Conservation (phyloP, 2,888 invertebrate species). For the Bursaphelenchus okinawaensis region DNA sequence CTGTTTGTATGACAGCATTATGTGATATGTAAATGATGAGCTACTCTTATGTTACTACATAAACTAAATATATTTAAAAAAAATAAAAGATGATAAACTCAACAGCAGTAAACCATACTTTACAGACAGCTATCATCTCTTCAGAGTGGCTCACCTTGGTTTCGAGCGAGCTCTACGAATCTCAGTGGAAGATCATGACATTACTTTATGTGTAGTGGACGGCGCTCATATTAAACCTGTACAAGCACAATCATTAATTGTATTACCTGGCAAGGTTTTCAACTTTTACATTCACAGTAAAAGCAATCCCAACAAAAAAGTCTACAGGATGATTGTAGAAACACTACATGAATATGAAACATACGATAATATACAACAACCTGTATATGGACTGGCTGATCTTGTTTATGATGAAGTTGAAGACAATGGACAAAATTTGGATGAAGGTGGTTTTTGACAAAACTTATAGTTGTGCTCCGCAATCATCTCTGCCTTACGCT, state of each 20-base stretch:
- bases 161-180: conserved; percentile 38
- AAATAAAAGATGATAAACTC: too few species aligned
- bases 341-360: conserved; percentile 4
- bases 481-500: too few species aligned
- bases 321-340: conserved; percentile 23
- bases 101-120: too few species aligned
- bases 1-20: conserved; percentile 6
- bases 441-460: neutral
- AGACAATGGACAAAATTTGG: conserved; percentile 21
- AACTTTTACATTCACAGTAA: conserved; percentile 36
- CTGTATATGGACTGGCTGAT: conserved; percentile 38
- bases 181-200: conserved; percentile 35
- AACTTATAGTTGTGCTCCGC: too few species aligned
- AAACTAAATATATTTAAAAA: too few species aligned
- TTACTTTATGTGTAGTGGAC: conserved; percentile 36
- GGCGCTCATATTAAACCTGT: conserved; percentile 17
- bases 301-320: conserved; percentile 29
- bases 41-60: too few species aligned
- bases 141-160: conserved; percentile 45
- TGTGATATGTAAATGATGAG: too few species aligned
- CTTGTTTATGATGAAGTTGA: conserved; percentile 34
- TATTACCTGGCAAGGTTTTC: conserved; percentile 48
- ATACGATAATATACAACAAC: neutral
- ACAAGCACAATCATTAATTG: conserved; percentile 32
- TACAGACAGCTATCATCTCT: conserved; percentile 33